Conservation (phyloP, 2,113 vertebrate genomes). For the Vidua chalybeata region DNA sequence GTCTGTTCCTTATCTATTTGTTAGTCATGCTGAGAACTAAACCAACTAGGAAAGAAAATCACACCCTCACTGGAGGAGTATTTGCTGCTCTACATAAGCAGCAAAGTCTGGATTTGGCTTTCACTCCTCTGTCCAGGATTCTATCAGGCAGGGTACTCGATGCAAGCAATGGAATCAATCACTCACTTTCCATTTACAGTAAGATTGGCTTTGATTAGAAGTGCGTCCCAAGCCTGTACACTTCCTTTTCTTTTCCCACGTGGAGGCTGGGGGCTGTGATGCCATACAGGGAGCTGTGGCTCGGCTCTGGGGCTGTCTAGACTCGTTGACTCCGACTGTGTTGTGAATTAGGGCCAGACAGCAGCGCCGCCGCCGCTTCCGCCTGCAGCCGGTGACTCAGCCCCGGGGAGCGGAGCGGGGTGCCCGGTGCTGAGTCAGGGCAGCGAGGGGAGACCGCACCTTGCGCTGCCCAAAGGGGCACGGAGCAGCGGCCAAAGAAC, state of each 20-base stretch:
- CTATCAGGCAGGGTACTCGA: not conserved
- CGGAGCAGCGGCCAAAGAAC: not conserved
- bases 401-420: not conserved
- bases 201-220: not conserved
- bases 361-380: not conserved
- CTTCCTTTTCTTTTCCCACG: not conserved
- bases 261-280: not conserved
- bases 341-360: not conserved
- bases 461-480: not conserved
- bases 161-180: not conserved
- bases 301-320: conserved; percentile 2
- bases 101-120: not conserved
- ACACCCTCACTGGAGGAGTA: not conserved
- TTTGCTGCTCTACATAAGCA: not conserved
- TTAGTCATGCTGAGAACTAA: not conserved
- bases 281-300: conserved; percentile 17
- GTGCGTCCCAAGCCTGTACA: accelerated
- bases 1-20: not conserved
- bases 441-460: not conserved
- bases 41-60: not conserved
- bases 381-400: conserved; percentile 40
- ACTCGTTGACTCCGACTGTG: not conserved
- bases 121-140: not conserved
- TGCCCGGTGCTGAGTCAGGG: conserved; percentile 57
- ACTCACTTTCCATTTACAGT: accelerated